Conservation (phyloP, 2,113 vertebrate species). For the Tamias sibiricus region DNA sequence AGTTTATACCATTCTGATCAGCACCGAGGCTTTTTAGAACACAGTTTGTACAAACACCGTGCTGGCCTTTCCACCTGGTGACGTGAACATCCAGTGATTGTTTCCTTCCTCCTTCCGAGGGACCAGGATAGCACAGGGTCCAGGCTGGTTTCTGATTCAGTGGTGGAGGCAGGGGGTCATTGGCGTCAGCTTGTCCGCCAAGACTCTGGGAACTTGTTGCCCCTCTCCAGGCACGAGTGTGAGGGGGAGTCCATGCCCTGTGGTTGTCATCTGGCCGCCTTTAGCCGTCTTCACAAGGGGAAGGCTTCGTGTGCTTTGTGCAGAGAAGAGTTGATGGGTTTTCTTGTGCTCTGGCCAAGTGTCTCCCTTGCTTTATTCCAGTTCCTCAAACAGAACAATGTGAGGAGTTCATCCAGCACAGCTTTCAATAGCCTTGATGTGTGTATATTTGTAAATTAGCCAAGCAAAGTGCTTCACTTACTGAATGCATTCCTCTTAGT, state of each 20-base stretch:
- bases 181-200: background rate
- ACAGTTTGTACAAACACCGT: background rate
- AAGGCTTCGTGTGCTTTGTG: background rate
- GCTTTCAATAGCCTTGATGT: background rate
- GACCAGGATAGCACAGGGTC: background rate
- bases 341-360: background rate
- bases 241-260: rapidly evolving
- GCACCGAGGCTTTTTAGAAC: background rate
- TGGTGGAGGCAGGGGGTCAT: background rate
- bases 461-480: background rate
- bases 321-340: background rate
- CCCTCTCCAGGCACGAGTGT: background rate
- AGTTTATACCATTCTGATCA: background rate
- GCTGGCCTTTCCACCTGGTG: background rate
- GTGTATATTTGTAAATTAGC: background rate
- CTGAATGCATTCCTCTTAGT: background rate
- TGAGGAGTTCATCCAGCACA: background rate
- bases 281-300: background rate
- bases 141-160: background rate
- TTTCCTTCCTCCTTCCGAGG: background rate
- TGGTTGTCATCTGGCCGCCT: background rate
- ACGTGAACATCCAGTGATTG: rapidly evolving
- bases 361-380: background rate
- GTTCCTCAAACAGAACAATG: background rate
- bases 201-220: background rate